A percentile compares a stretch with the other conserved stretches of the same genome.
Evolutionary conservation across 2,797 vertebrate genomes (phyloP).

Genomic region (Vespertilio murinus): DNA sequence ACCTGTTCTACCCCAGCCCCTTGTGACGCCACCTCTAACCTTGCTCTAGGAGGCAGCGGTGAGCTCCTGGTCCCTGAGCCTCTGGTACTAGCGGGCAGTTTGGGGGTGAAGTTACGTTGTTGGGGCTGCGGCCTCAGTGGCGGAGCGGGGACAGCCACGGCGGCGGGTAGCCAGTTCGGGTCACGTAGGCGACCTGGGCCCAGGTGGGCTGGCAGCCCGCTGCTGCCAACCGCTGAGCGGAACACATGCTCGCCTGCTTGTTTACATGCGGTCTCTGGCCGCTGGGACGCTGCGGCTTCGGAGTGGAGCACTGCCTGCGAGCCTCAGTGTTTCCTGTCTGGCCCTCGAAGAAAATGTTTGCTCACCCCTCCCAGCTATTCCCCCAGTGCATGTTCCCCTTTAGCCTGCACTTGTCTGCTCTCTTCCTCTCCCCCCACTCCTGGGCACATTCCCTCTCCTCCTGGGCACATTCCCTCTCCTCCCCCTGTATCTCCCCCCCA

Average conservation of each 20-base stretch:
- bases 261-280: not conserved
- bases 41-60: not conserved
- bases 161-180: not conserved
- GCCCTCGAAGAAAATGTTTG: conserved; percentile 12
- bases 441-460: not conserved
- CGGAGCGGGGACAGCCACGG: not conserved
- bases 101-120: not conserved
- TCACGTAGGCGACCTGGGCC: not conserved
- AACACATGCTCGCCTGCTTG: not conserved
- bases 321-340: not conserved
- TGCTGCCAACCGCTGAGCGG: not conserved
- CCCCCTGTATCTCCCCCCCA: not conserved
- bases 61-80: not conserved
- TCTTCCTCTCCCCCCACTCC: not conserved
- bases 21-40: not conserved
- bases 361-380: not conserved
- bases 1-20: not conserved
- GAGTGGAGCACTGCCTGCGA: not conserved
- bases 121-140: not conserved
- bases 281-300: not conserved
- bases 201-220: not conserved
- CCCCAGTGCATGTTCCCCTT: not conserved
- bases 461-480: no score
- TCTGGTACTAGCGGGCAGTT: not conserved
- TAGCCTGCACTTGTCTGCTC: no score